Evolutionary conservation across 2,113 vertebrate genomes (phyloP).

Genomic region (Tylochromis polylepis): DNA sequence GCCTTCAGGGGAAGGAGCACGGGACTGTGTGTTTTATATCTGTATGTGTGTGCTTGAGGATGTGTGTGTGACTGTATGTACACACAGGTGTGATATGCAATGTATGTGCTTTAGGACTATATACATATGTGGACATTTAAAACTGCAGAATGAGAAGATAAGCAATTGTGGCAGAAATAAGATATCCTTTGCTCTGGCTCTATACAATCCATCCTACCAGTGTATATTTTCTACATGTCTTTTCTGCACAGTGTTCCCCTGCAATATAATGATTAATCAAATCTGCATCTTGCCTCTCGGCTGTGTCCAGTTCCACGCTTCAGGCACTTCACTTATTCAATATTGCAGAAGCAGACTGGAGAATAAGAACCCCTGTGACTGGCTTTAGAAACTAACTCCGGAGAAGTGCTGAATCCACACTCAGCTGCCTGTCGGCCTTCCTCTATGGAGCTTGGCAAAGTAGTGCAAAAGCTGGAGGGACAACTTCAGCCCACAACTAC

Average conservation of each 20-base stretch:
- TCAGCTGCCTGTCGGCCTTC: constrained; percentile 11
- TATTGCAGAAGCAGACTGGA: constrained; percentile 50
- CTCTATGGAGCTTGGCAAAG: constrained; percentile 31
- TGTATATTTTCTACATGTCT: neutral
- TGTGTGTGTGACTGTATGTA: neutral
- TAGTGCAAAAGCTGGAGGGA: neutral
- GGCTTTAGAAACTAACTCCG: constrained; percentile 32
- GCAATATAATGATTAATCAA: constrained; percentile 47
- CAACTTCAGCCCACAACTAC: neutral
- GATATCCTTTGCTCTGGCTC: neutral
- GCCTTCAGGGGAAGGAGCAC: constrained; percentile 45
- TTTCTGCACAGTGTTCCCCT: neutral
- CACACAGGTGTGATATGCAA: neutral
- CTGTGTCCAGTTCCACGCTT: constrained; percentile 35
- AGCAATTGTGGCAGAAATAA: neutral
- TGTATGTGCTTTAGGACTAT: neutral
- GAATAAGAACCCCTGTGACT: constrained; percentile 32
- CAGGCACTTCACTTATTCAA: constrained; percentile 38
- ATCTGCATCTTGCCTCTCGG: constrained; percentile 50
- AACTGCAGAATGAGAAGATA: neutral
- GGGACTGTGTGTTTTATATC: neutral
- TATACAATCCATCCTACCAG: constrained; percentile 5
- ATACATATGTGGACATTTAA: neutral
- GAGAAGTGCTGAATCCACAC: constrained; percentile 65
- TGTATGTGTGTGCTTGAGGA: neutral